These are phyloP conservation scores for Sitta europaea DNA, from an alignment of 2,113 vertebrate genomes.

Conservation along the genomic window DNA sequence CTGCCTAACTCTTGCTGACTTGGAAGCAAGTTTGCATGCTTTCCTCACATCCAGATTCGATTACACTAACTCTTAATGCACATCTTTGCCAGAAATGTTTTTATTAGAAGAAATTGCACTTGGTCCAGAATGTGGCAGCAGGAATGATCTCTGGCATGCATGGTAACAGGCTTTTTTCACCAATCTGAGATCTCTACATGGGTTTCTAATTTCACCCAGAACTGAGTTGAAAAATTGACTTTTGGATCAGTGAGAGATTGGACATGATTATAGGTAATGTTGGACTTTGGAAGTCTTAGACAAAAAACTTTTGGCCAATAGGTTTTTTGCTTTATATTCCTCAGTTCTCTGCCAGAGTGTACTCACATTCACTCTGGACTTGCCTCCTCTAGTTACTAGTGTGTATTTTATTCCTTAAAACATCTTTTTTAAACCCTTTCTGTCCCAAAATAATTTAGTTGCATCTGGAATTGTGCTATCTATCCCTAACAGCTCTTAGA, in stretches of 20 bases:
- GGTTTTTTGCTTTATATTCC: constrained; percentile 49
- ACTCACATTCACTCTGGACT: constrained; percentile 49
- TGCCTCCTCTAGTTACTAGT: constrained; percentile 21
- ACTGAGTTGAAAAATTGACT: constrained; percentile 64
- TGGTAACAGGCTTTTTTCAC: constrained; percentile 33
- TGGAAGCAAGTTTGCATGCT: constrained; percentile 65
- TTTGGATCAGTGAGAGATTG: constrained; percentile 57
- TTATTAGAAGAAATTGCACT: constrained; percentile 65
- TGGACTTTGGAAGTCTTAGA: constrained; percentile 60
- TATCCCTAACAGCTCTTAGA: neutral
- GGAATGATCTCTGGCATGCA: constrained; percentile 64
- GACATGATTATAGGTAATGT: constrained; percentile 60
- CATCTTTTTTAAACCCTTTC: neutral
- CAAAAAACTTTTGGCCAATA: constrained; percentile 17
- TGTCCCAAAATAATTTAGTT: neutral
- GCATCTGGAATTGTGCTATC: neutral
- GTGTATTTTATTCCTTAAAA: neutral
- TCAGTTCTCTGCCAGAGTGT: constrained; percentile 34
- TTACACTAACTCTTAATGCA: constrained; percentile 54
- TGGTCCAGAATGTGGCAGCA: constrained; percentile 67
- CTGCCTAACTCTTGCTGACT: constrained; percentile 69
- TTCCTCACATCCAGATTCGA: constrained; percentile 72
- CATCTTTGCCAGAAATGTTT: constrained; percentile 63
- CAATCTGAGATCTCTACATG: constrained; percentile 52
- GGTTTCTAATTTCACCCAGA: constrained; percentile 53